Percentiles rank a stretch among this genome's conserved stretches.
phyloP scores from a whole-genome alignment of 2,888 invertebrate genomes.

The Geophilus truncorum region DNA sequence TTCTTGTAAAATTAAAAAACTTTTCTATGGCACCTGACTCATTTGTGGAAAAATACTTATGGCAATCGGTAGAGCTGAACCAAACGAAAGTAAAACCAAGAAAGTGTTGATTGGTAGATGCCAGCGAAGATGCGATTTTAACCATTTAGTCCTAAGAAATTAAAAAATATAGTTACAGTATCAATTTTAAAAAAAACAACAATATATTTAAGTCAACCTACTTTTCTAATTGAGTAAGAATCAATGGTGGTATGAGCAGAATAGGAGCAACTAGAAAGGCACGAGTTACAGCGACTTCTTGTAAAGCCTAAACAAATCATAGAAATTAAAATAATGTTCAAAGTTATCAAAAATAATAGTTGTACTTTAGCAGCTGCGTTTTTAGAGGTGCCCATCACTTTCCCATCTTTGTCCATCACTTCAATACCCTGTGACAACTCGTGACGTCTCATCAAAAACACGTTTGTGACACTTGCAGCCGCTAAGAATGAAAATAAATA shows the following conservation, averaged over 20 bases:
- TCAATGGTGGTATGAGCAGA: constrained; percentile 47
- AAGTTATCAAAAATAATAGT: too few species aligned
- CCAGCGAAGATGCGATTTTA: constrained; percentile 31
- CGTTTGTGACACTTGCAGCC: constrained; percentile 50
- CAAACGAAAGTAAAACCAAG: constrained; percentile 34
- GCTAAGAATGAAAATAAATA: constrained; percentile 43
- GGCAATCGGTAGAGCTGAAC: constrained; percentile 35
- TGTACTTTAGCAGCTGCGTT: constrained; percentile 52
- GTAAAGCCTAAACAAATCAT: constrained; percentile 49
- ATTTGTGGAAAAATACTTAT: constrained; percentile 36
- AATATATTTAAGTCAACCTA: too few species aligned
- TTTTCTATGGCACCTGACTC: neutral
- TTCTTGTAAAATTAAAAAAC: too few species aligned
- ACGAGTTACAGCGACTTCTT: constrained; percentile 49
- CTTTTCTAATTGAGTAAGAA: constrained; percentile 49
- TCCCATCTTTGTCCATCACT: constrained; percentile 49
- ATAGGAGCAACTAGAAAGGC: constrained; percentile 49
- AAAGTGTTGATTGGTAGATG: constrained; percentile 35
- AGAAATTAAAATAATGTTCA: neutral
- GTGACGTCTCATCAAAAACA: constrained; percentile 52
- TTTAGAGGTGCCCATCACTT: constrained; percentile 51
- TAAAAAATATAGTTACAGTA: neutral
- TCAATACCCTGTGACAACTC: constrained; percentile 51
- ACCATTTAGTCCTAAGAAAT: constrained; percentile 30
- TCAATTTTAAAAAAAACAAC: too few species aligned